Conservation (phyloP, 2,113 vertebrate species). For the Ammodytes dubius region DNA sequence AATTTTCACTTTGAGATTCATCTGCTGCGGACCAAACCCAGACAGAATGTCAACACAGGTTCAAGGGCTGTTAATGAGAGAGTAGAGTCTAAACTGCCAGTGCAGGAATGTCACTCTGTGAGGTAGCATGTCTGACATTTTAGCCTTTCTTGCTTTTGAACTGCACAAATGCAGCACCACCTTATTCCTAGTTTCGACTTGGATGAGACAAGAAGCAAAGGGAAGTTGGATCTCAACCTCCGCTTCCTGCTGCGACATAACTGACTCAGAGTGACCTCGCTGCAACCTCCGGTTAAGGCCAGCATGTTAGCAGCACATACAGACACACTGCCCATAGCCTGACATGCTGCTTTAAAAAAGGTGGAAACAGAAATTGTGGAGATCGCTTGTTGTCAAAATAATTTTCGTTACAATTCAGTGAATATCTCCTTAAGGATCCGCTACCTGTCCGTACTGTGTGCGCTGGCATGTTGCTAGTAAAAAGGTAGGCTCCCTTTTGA, state of each 20-base stretch:
- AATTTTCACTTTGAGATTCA: background rate
- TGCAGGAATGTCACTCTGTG: constrained; percentile 1
- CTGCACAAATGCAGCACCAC: background rate
- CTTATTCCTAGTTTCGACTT: background rate
- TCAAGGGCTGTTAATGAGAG: background rate
- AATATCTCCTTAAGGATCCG: too few species aligned
- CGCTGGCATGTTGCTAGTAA: too few species aligned
- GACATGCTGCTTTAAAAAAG: background rate
- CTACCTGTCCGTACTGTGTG: too few species aligned
- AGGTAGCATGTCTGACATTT: constrained; percentile 5
- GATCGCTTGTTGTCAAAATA: too few species aligned
- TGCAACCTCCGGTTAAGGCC: constrained; percentile 34
- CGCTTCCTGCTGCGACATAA: constrained; percentile 30
- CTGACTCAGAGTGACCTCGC: constrained; percentile 16
- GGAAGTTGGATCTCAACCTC: constrained; percentile 29
- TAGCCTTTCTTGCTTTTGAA: constrained; percentile 3
- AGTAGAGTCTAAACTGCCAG: background rate
- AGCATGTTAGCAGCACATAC: background rate
- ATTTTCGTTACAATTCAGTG: too few species aligned
- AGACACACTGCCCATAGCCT: background rate
- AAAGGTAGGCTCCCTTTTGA: too few species aligned
- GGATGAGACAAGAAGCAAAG: constrained; percentile 4
- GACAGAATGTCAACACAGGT: background rate
- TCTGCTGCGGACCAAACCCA: background rate
- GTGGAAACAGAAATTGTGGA: too few species aligned